Percentiles rank a stretch among this genome's conserved stretches.
phyloP scores from a whole-genome alignment of 2,888 invertebrate genomes.

The Drosophila formosana region DNA sequence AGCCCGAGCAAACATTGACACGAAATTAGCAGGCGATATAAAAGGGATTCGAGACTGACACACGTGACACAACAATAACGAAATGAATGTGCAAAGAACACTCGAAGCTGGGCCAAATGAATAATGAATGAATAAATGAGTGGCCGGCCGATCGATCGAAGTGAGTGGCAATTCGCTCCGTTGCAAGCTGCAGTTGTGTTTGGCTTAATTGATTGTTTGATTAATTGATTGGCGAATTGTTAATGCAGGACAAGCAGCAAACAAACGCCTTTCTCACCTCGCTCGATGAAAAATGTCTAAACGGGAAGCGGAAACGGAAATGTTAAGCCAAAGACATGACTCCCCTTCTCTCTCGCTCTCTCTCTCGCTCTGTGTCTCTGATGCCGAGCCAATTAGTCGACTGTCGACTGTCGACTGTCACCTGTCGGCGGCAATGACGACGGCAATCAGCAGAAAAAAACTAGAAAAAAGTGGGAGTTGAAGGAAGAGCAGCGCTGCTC shows the following conservation, averaged over 20 bases:
- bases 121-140: slow-evolving; percentile 10
- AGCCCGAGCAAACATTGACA: slow-evolving; percentile 39
- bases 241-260: slow-evolving; percentile 44
- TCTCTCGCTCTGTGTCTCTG: slow-evolving; percentile 11
- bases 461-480: no score
- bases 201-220: slow-evolving; percentile 63
- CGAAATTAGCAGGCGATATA: slow-evolving; percentile 42
- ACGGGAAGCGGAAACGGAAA: slow-evolving; percentile 34
- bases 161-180: slow-evolving; percentile 17
- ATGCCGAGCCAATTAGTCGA: slow-evolving; percentile 63
- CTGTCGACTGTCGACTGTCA: slow-evolving; percentile 39
- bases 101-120: slow-evolving; percentile 10
- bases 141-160: neutral
- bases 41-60: slow-evolving; percentile 1
- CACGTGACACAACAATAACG: slow-evolving; percentile 1
- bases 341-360: neutral
- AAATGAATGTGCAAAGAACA: slow-evolving; percentile 10
- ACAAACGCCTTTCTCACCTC: slow-evolving; percentile 9
- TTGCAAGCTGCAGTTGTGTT: slow-evolving; percentile 14
- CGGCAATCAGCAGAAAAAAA: slow-evolving; percentile 4
- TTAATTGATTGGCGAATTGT: slow-evolving; percentile 65
- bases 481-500: slow-evolving; percentile 17
- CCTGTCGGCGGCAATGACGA: slow-evolving; percentile 36
- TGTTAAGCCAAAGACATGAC: slow-evolving; percentile 19
- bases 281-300: slow-evolving; percentile 52